Conservation (phyloP, 2,888 invertebrate genomes). For the Lasioglossum morio region DNA sequence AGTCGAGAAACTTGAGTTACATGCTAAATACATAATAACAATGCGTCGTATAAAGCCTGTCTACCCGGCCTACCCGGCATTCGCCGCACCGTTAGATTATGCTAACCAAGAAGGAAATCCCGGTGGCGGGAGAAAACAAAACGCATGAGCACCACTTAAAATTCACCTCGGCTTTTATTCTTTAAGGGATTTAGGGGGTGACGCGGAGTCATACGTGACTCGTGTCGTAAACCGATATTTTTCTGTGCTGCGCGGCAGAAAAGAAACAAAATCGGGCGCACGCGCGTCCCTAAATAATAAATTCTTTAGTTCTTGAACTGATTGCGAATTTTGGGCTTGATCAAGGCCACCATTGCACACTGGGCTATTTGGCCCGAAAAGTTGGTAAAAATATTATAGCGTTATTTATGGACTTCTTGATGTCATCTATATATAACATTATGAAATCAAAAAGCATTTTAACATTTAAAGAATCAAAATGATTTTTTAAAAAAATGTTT, state of each 20-base stretch:
- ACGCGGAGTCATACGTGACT: constrained; percentile 56
- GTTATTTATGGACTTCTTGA: too few species aligned
- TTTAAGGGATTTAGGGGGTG: constrained; percentile 45
- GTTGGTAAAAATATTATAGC: too few species aligned
- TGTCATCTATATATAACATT: too few species aligned
- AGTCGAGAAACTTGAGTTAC: constrained; percentile 56
- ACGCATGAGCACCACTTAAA: constrained; percentile 36
- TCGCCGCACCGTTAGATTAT: constrained; percentile 55
- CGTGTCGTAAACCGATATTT: constrained; percentile 38
- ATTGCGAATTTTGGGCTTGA: background rate
- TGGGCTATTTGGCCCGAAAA: too few species aligned
- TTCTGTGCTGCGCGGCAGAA: background rate
- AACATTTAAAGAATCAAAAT: too few species aligned
- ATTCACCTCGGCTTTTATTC: constrained; percentile 52
- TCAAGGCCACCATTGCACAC: background rate
- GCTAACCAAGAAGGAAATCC: constrained; percentile 62
- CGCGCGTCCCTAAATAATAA: background rate
- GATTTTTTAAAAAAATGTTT: too few species aligned
- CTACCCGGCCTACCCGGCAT: background rate
- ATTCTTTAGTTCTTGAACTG: background rate
- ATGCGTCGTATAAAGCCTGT: constrained; percentile 39
- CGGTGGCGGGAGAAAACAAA: constrained; percentile 38
- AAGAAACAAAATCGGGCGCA: constrained; percentile 10
- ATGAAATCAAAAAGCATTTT: too few species aligned
- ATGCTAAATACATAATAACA: constrained; percentile 67